Conservation (phyloP, 2,113 vertebrate genomes). For the Pipa parva region DNA sequence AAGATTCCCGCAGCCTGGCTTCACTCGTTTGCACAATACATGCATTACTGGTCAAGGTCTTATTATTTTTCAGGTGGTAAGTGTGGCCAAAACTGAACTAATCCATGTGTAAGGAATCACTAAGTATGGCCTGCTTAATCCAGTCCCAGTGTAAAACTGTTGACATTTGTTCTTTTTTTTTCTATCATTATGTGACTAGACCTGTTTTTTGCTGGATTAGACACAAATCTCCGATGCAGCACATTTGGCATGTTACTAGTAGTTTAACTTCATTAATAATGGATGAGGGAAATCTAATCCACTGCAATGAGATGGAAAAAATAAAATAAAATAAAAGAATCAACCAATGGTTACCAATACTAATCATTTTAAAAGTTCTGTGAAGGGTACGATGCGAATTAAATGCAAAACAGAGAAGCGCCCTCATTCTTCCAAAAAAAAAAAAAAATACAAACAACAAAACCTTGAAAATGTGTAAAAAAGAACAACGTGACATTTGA, state of each 20-base stretch:
- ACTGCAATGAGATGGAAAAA: slow-evolving; percentile 59
- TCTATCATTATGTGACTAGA: slow-evolving; percentile 98
- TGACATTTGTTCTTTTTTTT: slow-evolving; percentile 99
- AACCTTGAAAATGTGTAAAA: too few species aligned
- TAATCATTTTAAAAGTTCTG: too few species aligned
- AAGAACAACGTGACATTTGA: too few species aligned
- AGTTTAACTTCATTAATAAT: slow-evolving; percentile 99
- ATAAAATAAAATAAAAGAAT: slow-evolving; percentile 55
- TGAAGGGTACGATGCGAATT: too few species aligned
- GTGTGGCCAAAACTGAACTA: slow-evolving; percentile 81
- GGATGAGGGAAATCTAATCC: slow-evolving; percentile 98
- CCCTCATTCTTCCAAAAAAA: too few species aligned
- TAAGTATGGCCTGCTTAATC: slow-evolving; percentile 87
- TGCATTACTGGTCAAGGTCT: slow-evolving; percentile 28
- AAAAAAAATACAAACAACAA: too few species aligned
- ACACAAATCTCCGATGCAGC: slow-evolving; percentile 97
- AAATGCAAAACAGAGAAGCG: too few species aligned
- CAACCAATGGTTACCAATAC: slow-evolving; percentile 63
- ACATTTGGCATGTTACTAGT: slow-evolving; percentile 98
- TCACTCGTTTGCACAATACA: slow-evolving; percentile 29
- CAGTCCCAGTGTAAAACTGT: slow-evolving; percentile 99
- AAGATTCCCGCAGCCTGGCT: slow-evolving; percentile 29
- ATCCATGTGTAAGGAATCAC: slow-evolving; percentile 81
- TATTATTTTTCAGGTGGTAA: slow-evolving; percentile 56
- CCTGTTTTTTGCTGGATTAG: slow-evolving; percentile 99